Conservation (phyloP, 2,113 vertebrate species). For the Planiliza haematocheilus region DNA sequence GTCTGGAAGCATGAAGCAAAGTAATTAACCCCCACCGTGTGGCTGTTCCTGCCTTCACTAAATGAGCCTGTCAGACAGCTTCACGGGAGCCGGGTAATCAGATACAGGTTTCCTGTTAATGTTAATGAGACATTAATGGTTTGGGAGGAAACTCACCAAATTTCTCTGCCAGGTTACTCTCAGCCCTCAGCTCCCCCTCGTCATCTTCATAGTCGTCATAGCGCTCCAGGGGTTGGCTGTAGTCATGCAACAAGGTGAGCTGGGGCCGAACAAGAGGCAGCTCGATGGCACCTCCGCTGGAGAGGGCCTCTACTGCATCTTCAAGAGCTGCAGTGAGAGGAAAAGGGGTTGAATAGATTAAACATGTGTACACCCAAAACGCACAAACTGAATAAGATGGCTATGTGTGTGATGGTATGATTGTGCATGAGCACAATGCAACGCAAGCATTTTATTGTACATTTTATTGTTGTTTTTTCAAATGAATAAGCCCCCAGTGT, state of each 20-base stretch:
- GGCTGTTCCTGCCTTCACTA: constrained; percentile 35
- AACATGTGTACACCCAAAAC: too few relatives aligned
- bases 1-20: constrained; percentile 46
- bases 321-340: constrained; percentile 79
- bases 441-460: too few relatives aligned
- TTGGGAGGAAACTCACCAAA: constrained; percentile 82
- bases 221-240: constrained; percentile 84
- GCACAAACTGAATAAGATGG: too few relatives aligned
- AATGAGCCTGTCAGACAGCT: constrained; percentile 41
- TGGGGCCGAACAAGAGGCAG: constrained; percentile 81
- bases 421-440: too few relatives aligned
- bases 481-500: too few relatives aligned
- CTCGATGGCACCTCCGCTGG: constrained; percentile 68
- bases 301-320: constrained; percentile 79
- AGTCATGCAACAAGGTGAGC: constrained; percentile 85
- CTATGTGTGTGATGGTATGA: too few relatives aligned
- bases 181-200: constrained; percentile 88
- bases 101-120: constrained; percentile 47
- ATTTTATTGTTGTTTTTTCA: too few relatives aligned
- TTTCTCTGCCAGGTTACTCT: constrained; percentile 89
- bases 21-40: constrained; percentile 53
- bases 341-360: too few relatives aligned
- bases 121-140: constrained; percentile 42
- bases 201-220: constrained; percentile 88
- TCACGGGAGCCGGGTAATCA: constrained; percentile 45